Base-by-base conservation (phyloP, 2,113 vertebrate species). In the Alligator mississippiensis region DNA sequence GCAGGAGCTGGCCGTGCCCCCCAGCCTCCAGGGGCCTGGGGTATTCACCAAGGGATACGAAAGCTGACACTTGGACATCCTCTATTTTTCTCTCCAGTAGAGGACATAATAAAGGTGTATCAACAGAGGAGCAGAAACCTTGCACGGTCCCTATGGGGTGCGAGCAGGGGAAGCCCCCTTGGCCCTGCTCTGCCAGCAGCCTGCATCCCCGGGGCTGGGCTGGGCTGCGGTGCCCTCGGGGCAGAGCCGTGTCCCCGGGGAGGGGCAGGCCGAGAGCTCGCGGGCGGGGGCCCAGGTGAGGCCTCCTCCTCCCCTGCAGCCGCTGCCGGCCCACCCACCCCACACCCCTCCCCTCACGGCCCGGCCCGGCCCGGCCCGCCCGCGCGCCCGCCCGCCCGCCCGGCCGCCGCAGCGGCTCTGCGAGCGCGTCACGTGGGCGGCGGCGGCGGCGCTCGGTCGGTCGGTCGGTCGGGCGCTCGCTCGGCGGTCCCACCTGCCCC, bases 381-480 rank as follows among this genome's bases (percentile, higher is more conserved):
- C 77, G 60, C 86, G 14, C 78, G 87, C 81, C 38, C 78, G 28
- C 62, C 80, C 75, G 87, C 92, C 81, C 74, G 87, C 89, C 92
- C 81, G 85, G 77, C 92, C 82, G 95, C 95, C 86, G 94, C 96
- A 14, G 59, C 88, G 13, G 79, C 66, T n/a, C 76, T 74, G 66
- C 62, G 77, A 86, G 66, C 47, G 54, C 55, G 81, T 88, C 90
- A 88, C 90, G 80, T 92, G 90, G 80, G 90, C 78, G 25, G 78
- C 78, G 70, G 63, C 63, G 63, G 72, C 47, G 79, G 47, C 66
- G 80, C 75, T 62, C 86, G 57, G 34, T 82, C 84, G n/a, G 76
- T 87, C 28, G 24, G 59, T 58, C 17, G n/a, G n/a, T n/a, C n/a
- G n/a, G n/a, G n/a, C n/a, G n/a, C n/a, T n/a, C n/a, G n/a, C n/a